Conservation (phyloP, 2,113 vertebrate genomes). For the Passer domesticus region DNA sequence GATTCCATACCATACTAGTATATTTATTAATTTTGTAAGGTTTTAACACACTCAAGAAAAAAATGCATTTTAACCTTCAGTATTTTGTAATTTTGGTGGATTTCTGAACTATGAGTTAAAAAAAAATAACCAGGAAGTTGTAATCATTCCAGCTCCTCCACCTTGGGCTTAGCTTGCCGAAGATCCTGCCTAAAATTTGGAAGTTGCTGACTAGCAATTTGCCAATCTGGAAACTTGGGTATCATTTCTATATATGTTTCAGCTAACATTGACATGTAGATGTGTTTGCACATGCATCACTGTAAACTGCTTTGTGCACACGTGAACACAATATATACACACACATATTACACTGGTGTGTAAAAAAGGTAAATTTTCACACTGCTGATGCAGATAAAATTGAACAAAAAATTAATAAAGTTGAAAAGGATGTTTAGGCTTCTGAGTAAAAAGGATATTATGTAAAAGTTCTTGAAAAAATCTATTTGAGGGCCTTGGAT, state of each 20-base stretch:
- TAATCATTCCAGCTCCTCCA: neutral
- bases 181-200: neutral
- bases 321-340: neutral
- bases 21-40: neutral
- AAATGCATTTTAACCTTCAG: neutral
- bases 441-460: neutral
- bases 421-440: neutral
- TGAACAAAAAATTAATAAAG: neutral
- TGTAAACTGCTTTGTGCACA: neutral
- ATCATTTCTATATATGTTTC: neutral
- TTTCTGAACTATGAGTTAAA: neutral
- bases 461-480: neutral
- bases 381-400: neutral
- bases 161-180: neutral
- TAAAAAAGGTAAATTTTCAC: neutral
- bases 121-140: neutral
- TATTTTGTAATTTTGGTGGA: neutral
- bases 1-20: neutral
- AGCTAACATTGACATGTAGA: rapidly evolving
- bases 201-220: neutral
- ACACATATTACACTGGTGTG: neutral
- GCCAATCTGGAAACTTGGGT: neutral
- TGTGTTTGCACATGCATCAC: neutral
- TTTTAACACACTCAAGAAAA: neutral
- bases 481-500: neutral